These are phyloP conservation scores for Ennomos quercinarius DNA, from an alignment of 2,888 invertebrate genomes.

Conservation along the genomic window DNA sequence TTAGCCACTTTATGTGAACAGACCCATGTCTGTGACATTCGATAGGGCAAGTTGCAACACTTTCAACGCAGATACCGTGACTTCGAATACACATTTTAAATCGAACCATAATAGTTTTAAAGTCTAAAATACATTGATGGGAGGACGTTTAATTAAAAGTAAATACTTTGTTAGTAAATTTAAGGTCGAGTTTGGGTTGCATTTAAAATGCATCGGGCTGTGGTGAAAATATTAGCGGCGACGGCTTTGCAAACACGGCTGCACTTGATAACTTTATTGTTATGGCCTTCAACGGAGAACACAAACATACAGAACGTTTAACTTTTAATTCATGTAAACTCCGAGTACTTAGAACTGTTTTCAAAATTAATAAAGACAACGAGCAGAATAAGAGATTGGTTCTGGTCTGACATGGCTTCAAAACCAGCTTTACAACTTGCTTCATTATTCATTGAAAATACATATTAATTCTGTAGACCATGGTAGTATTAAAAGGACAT, in stretches of 20 bases:
- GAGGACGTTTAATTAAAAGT: slow-evolving; percentile 52
- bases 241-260: slow-evolving; percentile 56
- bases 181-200: slow-evolving; percentile 60
- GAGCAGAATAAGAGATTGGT: too few species aligned
- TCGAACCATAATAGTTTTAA: slow-evolving; percentile 43
- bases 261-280: slow-evolving; percentile 67
- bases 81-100: slow-evolving; percentile 46
- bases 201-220: slow-evolving; percentile 46
- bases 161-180: slow-evolving; percentile 48
- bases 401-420: too few species aligned
- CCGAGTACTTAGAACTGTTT: neutral
- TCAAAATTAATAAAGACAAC: too few species aligned
- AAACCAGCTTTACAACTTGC: too few species aligned
- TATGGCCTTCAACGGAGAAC: slow-evolving; percentile 49
- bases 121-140: slow-evolving; percentile 40
- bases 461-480: too few species aligned
- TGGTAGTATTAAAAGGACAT: too few species aligned
- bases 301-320: slow-evolving; percentile 29
- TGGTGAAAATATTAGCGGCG: slow-evolving; percentile 60
- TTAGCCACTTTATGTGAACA: slow-evolving; percentile 73
- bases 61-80: slow-evolving; percentile 50
- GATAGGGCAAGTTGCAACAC: slow-evolving; percentile 71
- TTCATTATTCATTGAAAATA: too few species aligned
- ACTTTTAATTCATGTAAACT: slow-evolving; percentile 10
- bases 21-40: slow-evolving; percentile 69